Conservation (phyloP, 2,888 invertebrate species). For the Crossocerus cetratus region DNA sequence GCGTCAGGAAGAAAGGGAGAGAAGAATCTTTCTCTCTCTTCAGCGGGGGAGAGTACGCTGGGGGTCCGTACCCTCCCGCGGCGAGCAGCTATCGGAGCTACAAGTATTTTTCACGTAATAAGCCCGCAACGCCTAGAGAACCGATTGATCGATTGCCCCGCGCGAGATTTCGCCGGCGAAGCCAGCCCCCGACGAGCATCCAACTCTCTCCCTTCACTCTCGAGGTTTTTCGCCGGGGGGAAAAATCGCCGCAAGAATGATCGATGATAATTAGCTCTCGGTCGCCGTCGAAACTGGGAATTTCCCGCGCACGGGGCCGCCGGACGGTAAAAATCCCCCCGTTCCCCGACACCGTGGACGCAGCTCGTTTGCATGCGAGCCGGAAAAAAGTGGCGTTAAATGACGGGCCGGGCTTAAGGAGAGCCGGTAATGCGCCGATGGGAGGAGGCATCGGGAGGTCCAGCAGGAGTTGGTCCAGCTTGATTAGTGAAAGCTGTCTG, state of each 20-base stretch:
- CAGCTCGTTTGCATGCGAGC: no score
- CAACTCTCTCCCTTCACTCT: neutral
- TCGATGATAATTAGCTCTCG: constrained; percentile 50
- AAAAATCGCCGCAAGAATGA: constrained; percentile 35
- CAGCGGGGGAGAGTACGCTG: constrained; percentile 52
- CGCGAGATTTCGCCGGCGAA: constrained; percentile 68
- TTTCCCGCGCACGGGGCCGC: no score
- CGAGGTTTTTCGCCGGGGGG: neutral
- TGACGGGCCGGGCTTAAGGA: no score
- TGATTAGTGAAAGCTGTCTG: no score
- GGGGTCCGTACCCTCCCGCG: constrained; percentile 65
- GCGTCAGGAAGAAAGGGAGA: constrained; percentile 19
- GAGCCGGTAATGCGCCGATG: no score
- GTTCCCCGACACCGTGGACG: no score
- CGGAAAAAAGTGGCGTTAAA: no score
- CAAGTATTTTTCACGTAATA: constrained; percentile 71
- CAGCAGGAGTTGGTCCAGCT: no score
- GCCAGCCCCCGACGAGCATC: constrained; percentile 26
- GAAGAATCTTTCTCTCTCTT: no score
- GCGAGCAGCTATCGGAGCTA: constrained; percentile 68
- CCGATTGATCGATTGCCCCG: constrained; percentile 68
- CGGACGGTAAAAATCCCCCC: no score
- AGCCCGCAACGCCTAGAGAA: constrained; percentile 68
- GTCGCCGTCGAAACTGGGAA: no score
- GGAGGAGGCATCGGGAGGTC: neutral